These are phyloP conservation scores for Campylomormyrus tamandua DNA, from an alignment of 2,113 vertebrate genomes.

Conservation along the genomic window DNA sequence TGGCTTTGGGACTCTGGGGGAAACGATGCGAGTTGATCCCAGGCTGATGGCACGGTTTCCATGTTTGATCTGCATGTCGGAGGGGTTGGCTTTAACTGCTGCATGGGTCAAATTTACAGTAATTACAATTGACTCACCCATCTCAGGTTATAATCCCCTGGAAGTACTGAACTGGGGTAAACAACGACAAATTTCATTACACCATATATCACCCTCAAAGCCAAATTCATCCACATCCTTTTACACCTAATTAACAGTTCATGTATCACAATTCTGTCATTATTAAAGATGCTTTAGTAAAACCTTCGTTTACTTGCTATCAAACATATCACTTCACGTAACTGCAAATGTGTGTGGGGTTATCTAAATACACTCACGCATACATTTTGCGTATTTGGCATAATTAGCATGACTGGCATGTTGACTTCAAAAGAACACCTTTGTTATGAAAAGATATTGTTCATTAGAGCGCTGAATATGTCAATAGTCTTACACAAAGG, in stretches of 20 bases:
- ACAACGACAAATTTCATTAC: background rate
- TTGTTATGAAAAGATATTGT: background rate
- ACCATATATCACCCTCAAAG: background rate
- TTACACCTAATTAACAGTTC: background rate
- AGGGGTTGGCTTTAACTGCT: slow-evolving; percentile 2
- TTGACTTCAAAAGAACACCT: background rate
- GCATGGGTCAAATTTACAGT: slow-evolving; percentile 33
- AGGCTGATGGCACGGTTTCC: background rate
- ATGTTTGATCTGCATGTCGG: slow-evolving; percentile 16
- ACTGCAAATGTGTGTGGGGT: background rate
- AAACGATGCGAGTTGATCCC: background rate
- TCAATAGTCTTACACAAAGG: background rate
- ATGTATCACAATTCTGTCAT: background rate
- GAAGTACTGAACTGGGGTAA: slow-evolving; percentile 43
- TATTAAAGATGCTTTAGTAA: background rate
- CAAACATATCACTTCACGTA: background rate
- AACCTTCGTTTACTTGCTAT: background rate
- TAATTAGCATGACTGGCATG: background rate
- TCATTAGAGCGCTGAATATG: background rate
- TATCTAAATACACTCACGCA: background rate
- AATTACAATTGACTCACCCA: slow-evolving; percentile 54
- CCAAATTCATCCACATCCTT: background rate
- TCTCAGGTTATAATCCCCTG: slow-evolving; percentile 52
- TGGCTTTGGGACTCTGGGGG: background rate
- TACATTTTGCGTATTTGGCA: background rate